Evolutionary conservation across 2,113 vertebrate genomes (phyloP), one percentile per base, ranked within the genome.

Genomic region (Tautogolabrus adspersus): DNA sequence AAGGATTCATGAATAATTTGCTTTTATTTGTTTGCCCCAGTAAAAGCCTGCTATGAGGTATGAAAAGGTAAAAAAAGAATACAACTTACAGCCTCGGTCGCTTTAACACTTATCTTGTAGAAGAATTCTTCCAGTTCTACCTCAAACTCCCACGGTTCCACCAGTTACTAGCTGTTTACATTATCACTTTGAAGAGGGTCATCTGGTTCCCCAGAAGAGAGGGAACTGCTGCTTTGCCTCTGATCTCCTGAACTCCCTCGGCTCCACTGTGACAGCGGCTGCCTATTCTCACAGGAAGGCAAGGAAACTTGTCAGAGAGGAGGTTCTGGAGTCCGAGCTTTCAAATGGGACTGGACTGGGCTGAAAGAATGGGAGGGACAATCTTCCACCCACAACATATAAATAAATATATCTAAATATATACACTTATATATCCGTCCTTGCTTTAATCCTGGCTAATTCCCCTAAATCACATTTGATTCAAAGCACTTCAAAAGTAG

Each of bases 161-260:
- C 80, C 58, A 63, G 66, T 87, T 83, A 67, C 75, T 79, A 69
- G 67, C 80, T 91, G 90, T 92, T 93, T 92, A 92, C 88, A 85
- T 87, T 88, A 92, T 89, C 86, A 88, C 87, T 88, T 84, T 87
- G 79, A 88, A 84, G 84, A 82, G 74, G 90, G 88, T 92, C 87
- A 89, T 90, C 84, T 92, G 86, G 79, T 75, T 85, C 80, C 88
- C 71, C 79, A 83, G 75, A 86, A 63, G 83, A 88, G 64, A 82
- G 76, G 65, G 57, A 81, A 85, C 82, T 80, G 72, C 83, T 79
- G 89, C 82, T 87, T 72, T 88, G 82, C 62, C 82, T 92, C 84
- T 92, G 88, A 91, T 92, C 87, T 87, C 72, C 77, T 80, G 69
- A 83, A 87, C 86, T 89, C 86, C 80, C 83, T 73, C 63, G 10